Evolutionary conservation across 1,140 invertebrate species (phyloP).

Genomic region (Heterodera schachtii): DNA sequence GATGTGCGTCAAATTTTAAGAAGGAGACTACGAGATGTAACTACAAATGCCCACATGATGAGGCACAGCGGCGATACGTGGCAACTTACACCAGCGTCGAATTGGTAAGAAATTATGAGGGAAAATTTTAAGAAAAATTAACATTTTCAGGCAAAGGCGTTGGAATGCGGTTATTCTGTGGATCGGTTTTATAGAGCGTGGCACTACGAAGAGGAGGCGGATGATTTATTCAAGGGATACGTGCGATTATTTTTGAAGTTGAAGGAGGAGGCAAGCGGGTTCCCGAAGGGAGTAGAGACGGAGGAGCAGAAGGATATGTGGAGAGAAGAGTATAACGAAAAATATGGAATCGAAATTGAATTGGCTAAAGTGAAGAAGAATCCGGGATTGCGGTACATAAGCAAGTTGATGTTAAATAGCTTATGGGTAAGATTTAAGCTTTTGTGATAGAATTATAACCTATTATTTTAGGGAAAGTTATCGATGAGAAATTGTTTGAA

Average conservation of each 20-base stretch:
- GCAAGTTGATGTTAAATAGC: not conserved
- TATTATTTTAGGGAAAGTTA: not conserved
- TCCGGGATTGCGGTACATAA: conserved; percentile 2
- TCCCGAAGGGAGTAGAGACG: not conserved
- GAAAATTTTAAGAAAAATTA: no score
- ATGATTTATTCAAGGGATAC: not conserved
- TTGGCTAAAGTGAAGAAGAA: not conserved
- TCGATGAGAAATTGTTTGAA: conserved; percentile 3
- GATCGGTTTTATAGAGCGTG: not conserved
- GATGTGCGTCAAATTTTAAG: not conserved
- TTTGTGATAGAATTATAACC: not conserved
- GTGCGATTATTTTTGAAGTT: not conserved
- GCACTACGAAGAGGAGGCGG: not conserved
- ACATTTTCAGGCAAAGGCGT: not conserved
- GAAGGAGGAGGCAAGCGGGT: not conserved
- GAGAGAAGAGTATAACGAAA: not conserved
- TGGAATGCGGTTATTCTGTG: conserved; percentile 1
- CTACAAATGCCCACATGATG: not conserved
- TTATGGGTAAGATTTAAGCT: not conserved
- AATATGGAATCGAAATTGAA: not conserved
- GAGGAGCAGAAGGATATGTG: not conserved
- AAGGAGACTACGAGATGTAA: not conserved
- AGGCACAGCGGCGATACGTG: not conserved
- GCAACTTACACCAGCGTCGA: not conserved
- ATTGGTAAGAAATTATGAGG: not conserved